phyloP scores from a whole-genome alignment of 2,113 vertebrate genomes.

The Mionectes macconnelli region DNA sequence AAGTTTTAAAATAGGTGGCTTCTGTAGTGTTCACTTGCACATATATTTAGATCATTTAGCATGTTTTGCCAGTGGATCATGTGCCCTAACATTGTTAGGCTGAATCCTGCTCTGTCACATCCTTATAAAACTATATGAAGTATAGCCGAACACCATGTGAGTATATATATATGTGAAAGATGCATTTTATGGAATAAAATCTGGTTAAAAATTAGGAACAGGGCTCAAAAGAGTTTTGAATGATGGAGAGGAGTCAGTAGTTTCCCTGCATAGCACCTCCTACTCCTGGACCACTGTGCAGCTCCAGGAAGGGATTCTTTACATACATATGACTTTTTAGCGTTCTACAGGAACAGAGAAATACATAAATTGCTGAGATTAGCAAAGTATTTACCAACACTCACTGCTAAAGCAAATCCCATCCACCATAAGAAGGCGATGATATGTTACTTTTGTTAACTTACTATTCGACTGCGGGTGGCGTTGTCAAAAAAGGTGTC shows the following conservation, averaged over 20 bases:
- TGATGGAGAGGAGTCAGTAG: not conserved
- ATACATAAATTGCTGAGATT: not conserved
- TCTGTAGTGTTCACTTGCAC: not conserved
- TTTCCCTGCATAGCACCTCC: not conserved
- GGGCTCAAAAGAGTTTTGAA: not conserved
- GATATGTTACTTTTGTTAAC: slow-evolving; percentile 45
- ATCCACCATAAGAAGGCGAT: not conserved
- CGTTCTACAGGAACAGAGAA: not conserved
- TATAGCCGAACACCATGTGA: not conserved
- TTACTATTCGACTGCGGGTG: slow-evolving; percentile 94
- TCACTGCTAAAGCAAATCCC: not conserved
- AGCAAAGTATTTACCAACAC: not conserved
- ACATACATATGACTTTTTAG: not conserved
- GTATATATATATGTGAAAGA: too few species aligned
- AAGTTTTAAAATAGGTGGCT: not conserved
- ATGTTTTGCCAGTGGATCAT: not conserved
- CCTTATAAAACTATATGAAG: not conserved
- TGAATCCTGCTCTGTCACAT: not conserved
- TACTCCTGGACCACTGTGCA: not conserved
- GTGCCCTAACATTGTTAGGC: not conserved
- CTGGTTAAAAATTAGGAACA: not conserved
- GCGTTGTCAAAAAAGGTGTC: slow-evolving; percentile 91
- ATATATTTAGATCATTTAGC: not conserved
- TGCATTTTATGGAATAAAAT: not conserved
- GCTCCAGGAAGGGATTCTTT: not conserved